Evolutionary conservation across 1,140 invertebrate species (phyloP), one percentile per base, ranked within the genome.

Genomic region (Popillia japonica): DNA sequence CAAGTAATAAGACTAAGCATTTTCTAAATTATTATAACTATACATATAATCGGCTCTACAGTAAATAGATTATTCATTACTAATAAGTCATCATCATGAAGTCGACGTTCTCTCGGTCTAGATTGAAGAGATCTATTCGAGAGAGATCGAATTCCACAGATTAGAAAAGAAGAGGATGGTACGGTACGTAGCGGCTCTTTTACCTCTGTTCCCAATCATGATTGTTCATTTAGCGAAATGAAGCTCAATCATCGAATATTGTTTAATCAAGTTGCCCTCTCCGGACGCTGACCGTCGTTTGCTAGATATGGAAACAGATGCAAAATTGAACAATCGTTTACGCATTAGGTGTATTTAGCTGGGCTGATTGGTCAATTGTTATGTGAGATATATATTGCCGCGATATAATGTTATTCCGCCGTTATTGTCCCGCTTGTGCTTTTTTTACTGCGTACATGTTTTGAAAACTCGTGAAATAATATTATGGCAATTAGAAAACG

Each of bases 161-260:
- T 55, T 55, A 55, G 48, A 55, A 6, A n/a, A 14, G 48, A 55
- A 55, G 48, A 55, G 48, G 17, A 55, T 55, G 48, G 17, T 17
- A 10, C 17, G n/a, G 59, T 61, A 61, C n/a, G 20, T 68, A 27
- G 11, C 61, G 61, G 22, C 22, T 22, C 17, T 68, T 68, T 14
- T 10, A 34, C 61, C 61, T 68, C 61, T 3, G 14, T 17, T 55
- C 17, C 61, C 61, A 68, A 64, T 68, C 61, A 68, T 68, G 61
- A 68, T 68, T 27, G 61, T 27, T 68, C 61, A 34, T 68, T 68
- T 68, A 68, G 61, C 61, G 61, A 68, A 68, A 68, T 68, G 61
- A 27, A 68, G 22, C 61, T 68, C 61, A 68, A 68, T 68, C 61
- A 68, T 68, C 61, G 61, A 68, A 68, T 68, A 68, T 68, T 68